Evolutionary conservation across 2,888 invertebrate species (phyloP).

Genomic region (Lacanobia oleracea): DNA sequence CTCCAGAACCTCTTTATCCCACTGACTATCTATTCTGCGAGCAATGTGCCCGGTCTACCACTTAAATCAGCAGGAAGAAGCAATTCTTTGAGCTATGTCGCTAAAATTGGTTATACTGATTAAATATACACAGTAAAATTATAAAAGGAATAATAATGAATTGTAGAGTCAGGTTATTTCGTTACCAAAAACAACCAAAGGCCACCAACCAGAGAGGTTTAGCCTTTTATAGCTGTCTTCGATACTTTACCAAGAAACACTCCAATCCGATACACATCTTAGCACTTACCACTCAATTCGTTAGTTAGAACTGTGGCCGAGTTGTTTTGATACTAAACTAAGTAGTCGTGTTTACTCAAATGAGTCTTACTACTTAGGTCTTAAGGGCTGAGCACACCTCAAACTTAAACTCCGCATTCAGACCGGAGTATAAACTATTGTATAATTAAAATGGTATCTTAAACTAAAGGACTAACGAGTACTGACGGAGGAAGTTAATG

Average conservation of each 20-base stretch:
- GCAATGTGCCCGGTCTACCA: too few species aligned
- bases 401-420: constrained; percentile 22
- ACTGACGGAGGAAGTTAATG: neutral
- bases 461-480: constrained; percentile 7
- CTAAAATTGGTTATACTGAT: too few species aligned
- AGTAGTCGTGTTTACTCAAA: constrained; percentile 31
- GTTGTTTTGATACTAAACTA: constrained; percentile 36
- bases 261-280: neutral
- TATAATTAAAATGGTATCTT: constrained; percentile 14
- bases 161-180: too few species aligned
- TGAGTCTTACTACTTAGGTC: constrained; percentile 15
- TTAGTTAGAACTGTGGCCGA: neutral
- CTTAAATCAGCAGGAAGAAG: too few species aligned
- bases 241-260: neutral
- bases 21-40: too few species aligned
- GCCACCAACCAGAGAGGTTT: neutral
- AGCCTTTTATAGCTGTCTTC: neutral
- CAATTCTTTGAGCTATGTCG: too few species aligned
- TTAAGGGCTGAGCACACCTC: constrained; percentile 20
- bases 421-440: constrained; percentile 23
- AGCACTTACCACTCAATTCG: neutral
- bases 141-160: too few species aligned
- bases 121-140: too few species aligned
- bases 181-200: neutral
- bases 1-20: too few species aligned